Base-by-base conservation (phyloP, 1,140 invertebrate species). In the Drosophila eugracilis region DNA sequence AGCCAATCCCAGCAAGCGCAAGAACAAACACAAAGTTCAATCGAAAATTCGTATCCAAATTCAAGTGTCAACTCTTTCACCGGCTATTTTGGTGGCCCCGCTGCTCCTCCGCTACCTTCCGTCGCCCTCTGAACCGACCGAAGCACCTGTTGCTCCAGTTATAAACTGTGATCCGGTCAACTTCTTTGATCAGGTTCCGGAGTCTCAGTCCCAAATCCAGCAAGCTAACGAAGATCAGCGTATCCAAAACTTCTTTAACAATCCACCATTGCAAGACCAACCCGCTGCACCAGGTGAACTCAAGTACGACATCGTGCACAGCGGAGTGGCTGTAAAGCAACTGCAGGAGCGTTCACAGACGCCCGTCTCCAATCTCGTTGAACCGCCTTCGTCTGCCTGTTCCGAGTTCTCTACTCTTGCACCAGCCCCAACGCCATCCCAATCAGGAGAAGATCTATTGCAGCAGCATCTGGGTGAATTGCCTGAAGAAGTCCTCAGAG, bases 171-270 rank as follows among this genome's bases (percentile, higher is more conserved):
- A 72, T 30, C 52, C 62, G 9, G 53, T 37, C 0, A 75, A 67
- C 30, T 91, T 91, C 63, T 91, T 91, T 47, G 89, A 89, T 39
- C 58, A 85, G 24, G 81, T 89, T 19, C 55, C 60, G 5, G 42
- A 47, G 12, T 17, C 26, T 2, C 34, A 60, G 32, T 34, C 49
- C 0, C 50, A 63, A 24, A 55, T 12, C n/a, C 73, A 62, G n/a
- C 49, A 60, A 28, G 52, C 59, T 4, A 76, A 76, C 75, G 89
- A 91, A 50, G 85, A 91, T 72, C 88, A 91, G 42, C 88, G 75
- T 5, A 91, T 91, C 24, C 89, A 91, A 47, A 91, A 91, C 74
- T 91, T 91, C 41, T 91, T 91, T 47, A 91, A 91, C 47, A 91
- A 91, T 80, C 91, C 91, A 19, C 91, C 91, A 24, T 73, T 77